Percentiles rank a stretch among this genome's conserved stretches.
Evolutionary conservation across 53 echinoderm and acorn worm species (phyloP).

Genomic region (Stichopus horrens): DNA sequence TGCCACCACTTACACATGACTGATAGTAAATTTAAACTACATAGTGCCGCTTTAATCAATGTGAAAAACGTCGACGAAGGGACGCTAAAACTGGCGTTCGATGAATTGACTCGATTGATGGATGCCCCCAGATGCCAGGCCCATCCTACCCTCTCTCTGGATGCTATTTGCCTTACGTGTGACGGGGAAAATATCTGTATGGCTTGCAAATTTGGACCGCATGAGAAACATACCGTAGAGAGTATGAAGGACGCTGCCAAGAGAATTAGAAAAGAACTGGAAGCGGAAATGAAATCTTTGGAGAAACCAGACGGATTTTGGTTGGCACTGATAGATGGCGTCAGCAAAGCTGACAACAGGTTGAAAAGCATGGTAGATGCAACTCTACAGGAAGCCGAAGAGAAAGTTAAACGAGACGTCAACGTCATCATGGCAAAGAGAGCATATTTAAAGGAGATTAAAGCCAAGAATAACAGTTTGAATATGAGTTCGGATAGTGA

Average conservation of each 20-base stretch:
- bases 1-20: conserved; percentile 19
- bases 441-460: conserved; percentile 24
- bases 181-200: conserved; percentile 25
- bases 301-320: conserved; percentile 19
- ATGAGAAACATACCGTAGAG: conserved; percentile 11
- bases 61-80: conserved; percentile 36
- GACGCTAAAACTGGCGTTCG: conserved; percentile 18
- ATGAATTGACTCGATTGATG: conserved; percentile 26
- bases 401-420: conserved; percentile 18
- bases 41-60: conserved; percentile 31
- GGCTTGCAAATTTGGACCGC: conserved; percentile 36
- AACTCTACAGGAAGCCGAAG: background rate
- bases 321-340: background rate
- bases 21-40: conserved; percentile 2
- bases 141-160: conserved; percentile 10
- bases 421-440: conserved; percentile 31
- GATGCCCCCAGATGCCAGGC: conserved; percentile 28
- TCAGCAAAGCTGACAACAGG: background rate
- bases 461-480: background rate
- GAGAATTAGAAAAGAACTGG: conserved; percentile 12
- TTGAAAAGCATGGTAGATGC: background rate
- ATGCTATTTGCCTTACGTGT: conserved; percentile 13
- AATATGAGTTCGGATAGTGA: background rate
- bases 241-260: conserved; percentile 20
- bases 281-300: background rate